Percentiles rank a stretch among this genome's conserved stretches.
phyloP scores from a whole-genome alignment of 2,888 invertebrate genomes.

The Pecten maximus region DNA sequence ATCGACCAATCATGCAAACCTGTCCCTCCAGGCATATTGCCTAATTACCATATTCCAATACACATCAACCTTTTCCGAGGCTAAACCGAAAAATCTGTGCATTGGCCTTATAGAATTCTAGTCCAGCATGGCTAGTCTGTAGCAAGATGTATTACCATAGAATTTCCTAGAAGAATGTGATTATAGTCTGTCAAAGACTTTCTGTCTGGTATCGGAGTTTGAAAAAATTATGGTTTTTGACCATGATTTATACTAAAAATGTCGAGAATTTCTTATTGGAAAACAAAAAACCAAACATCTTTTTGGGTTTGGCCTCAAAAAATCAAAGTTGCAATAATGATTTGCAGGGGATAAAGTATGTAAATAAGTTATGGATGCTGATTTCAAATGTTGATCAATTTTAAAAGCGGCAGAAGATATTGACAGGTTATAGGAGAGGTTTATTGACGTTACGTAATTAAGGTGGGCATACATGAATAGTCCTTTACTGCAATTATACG shows the following conservation, averaged over 20 bases:
- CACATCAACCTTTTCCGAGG: not conserved
- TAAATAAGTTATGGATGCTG: not conserved
- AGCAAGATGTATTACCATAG: no score
- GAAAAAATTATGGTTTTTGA: no score
- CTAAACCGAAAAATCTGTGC: not conserved
- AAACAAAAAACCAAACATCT: not conserved
- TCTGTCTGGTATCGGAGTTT: no score
- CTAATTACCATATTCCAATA: conserved; percentile 9
- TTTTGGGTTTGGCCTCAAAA: no score
- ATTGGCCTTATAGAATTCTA: not conserved
- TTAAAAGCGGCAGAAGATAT: not conserved
- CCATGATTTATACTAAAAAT: no score
- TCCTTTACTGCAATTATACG: not conserved
- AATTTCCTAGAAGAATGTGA: no score
- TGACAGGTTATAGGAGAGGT: not conserved
- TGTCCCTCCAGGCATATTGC: not conserved
- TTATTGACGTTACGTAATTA: not conserved
- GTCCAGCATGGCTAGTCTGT: no score
- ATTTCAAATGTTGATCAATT: not conserved
- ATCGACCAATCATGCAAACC: not conserved
- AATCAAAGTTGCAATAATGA: no score
- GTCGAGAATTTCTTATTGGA: not conserved
- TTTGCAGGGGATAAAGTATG: not conserved
- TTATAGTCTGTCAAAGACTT: no score
- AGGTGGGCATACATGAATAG: not conserved